Evolutionary conservation across 2,113 vertebrate genomes (phyloP), one percentile per base, ranked within the genome.

Genomic region (Halcyon senegalensis): DNA sequence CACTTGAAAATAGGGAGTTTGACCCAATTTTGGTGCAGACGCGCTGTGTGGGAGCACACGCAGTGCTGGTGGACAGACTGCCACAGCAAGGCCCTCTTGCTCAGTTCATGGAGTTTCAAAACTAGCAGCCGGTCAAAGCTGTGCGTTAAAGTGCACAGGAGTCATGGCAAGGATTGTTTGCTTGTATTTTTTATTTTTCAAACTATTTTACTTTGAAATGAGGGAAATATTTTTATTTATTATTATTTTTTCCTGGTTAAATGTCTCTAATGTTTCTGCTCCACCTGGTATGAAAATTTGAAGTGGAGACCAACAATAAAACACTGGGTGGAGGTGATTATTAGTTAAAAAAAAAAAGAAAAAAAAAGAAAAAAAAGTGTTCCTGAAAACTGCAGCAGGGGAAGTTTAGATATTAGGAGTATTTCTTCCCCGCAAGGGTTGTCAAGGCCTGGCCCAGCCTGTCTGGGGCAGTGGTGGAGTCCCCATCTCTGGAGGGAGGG

Each of bases 1-100:
- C 6, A 1, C 30, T 31, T 43, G 2, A 19, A 31, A 68, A 28
- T 3, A 5, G 0, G 5, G 64, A 20, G 0, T 5, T 37, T 0
- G 3, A n/a, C 4, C 8, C 6, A 3, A 5, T 48, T 55, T 16
- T 30, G 17, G 55, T 86, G 84, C n/a, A 28, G 41, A 37, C 8
- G 60, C 35, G 21, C 13, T 59, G 11, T 17, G 8, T 46, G 51
- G 43, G 37, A 33, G 25, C 1, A 31, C 16, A 7, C 13, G 1
- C 1, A 0, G 17, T 19, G 13, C 21, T 20, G 13, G 0, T 4
- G 33, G 28, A 35, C 19, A n/a, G 4, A 5, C 13, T 69, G 16
- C 30, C 15, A 19, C n/a, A 50, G 44, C 30, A 27, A 37, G 33
- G 4, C 2, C 12, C 43, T 53, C 20, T 51, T 46, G 6, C 3